phyloP scores from a whole-genome alignment of 2,113 vertebrate genomes.

The Spermophilus dauricus region DNA sequence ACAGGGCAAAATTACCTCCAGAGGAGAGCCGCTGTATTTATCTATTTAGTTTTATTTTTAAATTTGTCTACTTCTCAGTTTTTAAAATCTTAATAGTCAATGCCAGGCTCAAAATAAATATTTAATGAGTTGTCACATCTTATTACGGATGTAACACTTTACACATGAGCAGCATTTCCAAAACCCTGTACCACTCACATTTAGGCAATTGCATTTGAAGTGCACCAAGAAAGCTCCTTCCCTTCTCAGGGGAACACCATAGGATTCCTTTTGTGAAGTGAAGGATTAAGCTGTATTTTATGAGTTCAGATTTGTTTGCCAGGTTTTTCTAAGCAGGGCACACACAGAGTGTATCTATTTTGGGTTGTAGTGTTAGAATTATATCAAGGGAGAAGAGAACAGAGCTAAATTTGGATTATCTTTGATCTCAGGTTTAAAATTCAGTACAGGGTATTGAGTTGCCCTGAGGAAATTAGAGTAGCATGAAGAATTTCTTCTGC shows the following conservation, averaged over 20 bases:
- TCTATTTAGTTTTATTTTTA: conserved; percentile 16
- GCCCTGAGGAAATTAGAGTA: background rate
- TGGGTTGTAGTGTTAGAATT: background rate
- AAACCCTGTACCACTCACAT: background rate
- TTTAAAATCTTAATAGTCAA: background rate
- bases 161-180: background rate
- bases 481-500: conserved; percentile 20
- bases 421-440: conserved; percentile 66
- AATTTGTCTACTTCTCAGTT: background rate
- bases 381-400: conserved; percentile 36
- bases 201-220: background rate
- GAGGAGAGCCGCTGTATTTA: background rate
- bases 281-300: background rate
- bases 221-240: background rate
- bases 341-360: background rate
- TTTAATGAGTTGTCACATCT: background rate
- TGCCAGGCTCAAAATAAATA: background rate
- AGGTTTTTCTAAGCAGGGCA: conserved; percentile 37
- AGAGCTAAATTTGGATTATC: conserved; percentile 55
- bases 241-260: background rate
- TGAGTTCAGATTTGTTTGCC: background rate
- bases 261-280: background rate
- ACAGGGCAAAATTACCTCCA: background rate
- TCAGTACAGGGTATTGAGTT: conserved; percentile 22
- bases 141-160: background rate